Evolutionary conservation across 2,113 vertebrate species (phyloP).

Genomic region (Aleadryas rufinucha): DNA sequence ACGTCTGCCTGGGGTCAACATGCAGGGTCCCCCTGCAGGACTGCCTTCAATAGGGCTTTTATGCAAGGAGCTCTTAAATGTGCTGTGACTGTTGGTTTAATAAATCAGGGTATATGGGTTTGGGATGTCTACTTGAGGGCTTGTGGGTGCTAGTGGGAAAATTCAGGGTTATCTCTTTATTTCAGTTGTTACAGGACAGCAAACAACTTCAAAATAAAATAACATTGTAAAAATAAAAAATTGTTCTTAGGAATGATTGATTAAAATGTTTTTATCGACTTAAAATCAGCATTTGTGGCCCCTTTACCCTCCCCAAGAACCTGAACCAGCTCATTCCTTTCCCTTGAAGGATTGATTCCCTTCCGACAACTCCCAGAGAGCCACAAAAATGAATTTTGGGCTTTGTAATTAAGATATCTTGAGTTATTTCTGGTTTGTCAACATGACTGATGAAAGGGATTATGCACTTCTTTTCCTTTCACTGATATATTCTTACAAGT

Average conservation of each 20-base stretch:
- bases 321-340: neutral
- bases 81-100: neutral
- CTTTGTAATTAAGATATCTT: constrained; percentile 19
- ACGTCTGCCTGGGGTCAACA: neutral
- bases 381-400: neutral
- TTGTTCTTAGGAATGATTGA: neutral
- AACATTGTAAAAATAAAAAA: neutral
- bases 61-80: neutral
- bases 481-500: fast-evolving
- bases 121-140: neutral
- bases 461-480: neutral
- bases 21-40: neutral
- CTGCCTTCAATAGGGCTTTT: neutral
- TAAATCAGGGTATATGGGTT: neutral
- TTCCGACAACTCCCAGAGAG: neutral
- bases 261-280: neutral
- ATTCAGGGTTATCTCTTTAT: neutral
- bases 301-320: neutral
- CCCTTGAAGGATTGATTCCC: neutral
- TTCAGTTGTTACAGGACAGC: neutral
- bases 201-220: neutral
- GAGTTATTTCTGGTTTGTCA: constrained; percentile 28
- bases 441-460: neutral
- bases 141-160: neutral
- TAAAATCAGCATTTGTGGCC: neutral